phyloP scores from a whole-genome alignment of 1,140 invertebrate genomes.

The Cydia splendana region DNA sequence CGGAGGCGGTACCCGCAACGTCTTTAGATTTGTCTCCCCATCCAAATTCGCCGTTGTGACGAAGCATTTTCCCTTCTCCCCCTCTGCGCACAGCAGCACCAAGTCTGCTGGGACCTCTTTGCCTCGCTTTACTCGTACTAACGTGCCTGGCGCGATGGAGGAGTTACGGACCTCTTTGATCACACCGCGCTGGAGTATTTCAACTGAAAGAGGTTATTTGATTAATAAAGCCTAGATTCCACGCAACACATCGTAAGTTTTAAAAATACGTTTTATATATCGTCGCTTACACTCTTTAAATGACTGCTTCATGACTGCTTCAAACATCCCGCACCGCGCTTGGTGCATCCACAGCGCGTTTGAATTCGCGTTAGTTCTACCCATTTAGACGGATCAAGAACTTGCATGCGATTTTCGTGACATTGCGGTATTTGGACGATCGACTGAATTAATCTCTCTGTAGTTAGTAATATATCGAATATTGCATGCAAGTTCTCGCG shows the following conservation, averaged over 20 bases:
- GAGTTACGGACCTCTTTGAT: slow-evolving; percentile 67
- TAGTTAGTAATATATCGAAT: too few species aligned
- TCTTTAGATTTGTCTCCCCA: slow-evolving; percentile 99
- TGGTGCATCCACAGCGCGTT: too few species aligned
- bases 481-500: too few species aligned
- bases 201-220: slow-evolving; percentile 48
- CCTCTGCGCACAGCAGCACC: slow-evolving; percentile 88
- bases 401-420: too few species aligned
- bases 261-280: too few species aligned
- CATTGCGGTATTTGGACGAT: too few species aligned
- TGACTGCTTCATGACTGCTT: too few species aligned
- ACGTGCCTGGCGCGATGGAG: slow-evolving; percentile 84
- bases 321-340: too few species aligned
- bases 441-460: too few species aligned
- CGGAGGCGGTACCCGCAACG: slow-evolving; percentile 81
- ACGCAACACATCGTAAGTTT: neutral
- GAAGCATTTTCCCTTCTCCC: slow-evolving; percentile 97
- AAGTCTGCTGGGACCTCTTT: slow-evolving; percentile 91
- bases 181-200: slow-evolving; percentile 68
- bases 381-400: too few species aligned
- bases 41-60: slow-evolving; percentile 99
- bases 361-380: too few species aligned
- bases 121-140: slow-evolving; percentile 85
- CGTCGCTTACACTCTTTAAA: too few species aligned
- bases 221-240: neutral